Percentiles rank a stretch among this genome's conserved stretches.
These are phyloP conservation scores for Brachyrhaphis roseni DNA, from an alignment of 2,797 vertebrate species.

Conservation along the genomic window DNA sequence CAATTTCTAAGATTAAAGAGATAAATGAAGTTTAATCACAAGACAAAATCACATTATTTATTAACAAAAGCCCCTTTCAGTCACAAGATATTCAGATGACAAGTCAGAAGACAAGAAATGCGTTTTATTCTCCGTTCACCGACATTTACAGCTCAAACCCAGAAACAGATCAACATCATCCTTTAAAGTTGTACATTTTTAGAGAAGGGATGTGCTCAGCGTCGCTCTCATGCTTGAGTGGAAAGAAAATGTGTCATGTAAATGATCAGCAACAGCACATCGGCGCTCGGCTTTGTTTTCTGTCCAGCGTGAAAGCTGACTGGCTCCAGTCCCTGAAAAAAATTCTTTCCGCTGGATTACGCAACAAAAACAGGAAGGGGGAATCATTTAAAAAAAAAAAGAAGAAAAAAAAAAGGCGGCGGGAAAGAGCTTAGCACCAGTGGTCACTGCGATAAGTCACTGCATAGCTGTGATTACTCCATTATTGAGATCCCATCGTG, in stretches of 20 bases:
- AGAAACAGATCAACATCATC: not conserved
- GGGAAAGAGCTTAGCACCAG: slow-evolving; percentile 45
- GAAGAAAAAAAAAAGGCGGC: slow-evolving; percentile 53
- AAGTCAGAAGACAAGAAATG: not conserved
- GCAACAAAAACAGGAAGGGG: slow-evolving; percentile 70
- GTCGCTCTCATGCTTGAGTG: slow-evolving; percentile 6
- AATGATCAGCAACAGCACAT: slow-evolving; percentile 32
- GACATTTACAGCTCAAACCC: not conserved
- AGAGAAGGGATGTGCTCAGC: not conserved
- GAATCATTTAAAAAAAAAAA: slow-evolving; percentile 28
- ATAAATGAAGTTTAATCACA: not conserved
- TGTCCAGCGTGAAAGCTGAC: slow-evolving; percentile 46
- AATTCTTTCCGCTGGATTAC: slow-evolving; percentile 63
- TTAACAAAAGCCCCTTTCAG: not conserved
- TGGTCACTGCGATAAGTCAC: slow-evolving; percentile 44
- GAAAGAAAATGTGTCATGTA: slow-evolving; percentile 14
- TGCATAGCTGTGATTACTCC: slow-evolving; percentile 39
- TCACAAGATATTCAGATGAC: not conserved
- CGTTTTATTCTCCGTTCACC: not conserved
- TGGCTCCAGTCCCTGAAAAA: slow-evolving; percentile 52
- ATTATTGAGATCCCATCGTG: slow-evolving; percentile 7
- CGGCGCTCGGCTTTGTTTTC: slow-evolving; percentile 41
- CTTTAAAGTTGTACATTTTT: not conserved
- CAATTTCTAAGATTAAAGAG: not conserved
- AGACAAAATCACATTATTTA: not conserved